Evolutionary conservation across 2,113 vertebrate species (phyloP), one percentile per base, ranked within the genome.

Genomic region (Pseudopodoces humilis): DNA sequence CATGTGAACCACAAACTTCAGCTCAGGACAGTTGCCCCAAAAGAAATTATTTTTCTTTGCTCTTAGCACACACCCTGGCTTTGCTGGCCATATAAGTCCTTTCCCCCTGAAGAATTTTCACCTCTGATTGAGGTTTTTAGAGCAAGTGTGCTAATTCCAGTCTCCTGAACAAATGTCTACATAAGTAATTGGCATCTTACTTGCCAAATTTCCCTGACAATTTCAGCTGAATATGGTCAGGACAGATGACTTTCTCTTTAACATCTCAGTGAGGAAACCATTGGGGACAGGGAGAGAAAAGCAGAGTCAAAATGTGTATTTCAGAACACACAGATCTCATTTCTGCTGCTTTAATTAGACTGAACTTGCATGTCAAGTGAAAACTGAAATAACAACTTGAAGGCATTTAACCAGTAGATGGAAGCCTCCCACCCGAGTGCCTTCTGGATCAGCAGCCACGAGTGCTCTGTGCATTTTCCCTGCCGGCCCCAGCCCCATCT

Each of bases 341-440:
- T 87, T 50, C 33, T 87, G 68, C 30, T 81, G 50, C 72, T 92
- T 95, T 81, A 91, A 83, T 80, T 89, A 89, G 83, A 43, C 43
- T 72, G 50, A 65, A 37, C 55, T 85, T 86, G 27, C 75, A 53
- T 70, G 50, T 75, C 49, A 88, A 69, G 23, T 31, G 52, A 60
- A 86, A 94, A 78, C 50, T 47, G 69, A 82, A 68, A 75, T 89
- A 91, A 74, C 28, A 50, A 19, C 47, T 70, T 25, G 27, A 35
- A 88, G 67, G 15, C 47, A 62, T 84, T 84, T 68, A 93, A 72
- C 33, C 80, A 72, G 64, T 44, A 53, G 18, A 50, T 68, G 28
- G 77, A 83, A 90, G n/a, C 35, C 65, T 90, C 70, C 78, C 33
- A 78, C 60, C 3, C 60, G 23, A 82, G 43, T 23, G 58, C 43